phyloP scores from a whole-genome alignment of 2,797 vertebrate genomes.

The Melanotaenia boesemani region DNA sequence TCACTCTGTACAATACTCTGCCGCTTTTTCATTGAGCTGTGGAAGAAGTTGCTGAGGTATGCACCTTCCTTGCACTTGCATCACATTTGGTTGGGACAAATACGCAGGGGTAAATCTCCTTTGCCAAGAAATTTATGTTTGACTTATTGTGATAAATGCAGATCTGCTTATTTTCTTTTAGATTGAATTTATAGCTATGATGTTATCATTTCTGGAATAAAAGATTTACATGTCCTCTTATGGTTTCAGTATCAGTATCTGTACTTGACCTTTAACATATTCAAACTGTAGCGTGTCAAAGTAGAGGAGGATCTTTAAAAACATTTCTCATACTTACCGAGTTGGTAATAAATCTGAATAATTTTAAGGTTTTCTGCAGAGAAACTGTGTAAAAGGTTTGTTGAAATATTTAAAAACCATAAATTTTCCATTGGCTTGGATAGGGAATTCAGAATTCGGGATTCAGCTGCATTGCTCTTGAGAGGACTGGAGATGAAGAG shows the following conservation, averaged over 20 bases:
- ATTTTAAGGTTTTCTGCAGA: slow-evolving; percentile 3
- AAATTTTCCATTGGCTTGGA: slow-evolving; percentile 27
- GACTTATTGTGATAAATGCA: slow-evolving; percentile 19
- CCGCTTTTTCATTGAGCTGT: slow-evolving; percentile 74
- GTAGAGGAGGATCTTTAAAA: not conserved
- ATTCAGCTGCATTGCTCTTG: slow-evolving; percentile 55
- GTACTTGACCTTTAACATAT: too few relatives aligned
- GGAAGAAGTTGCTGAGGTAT: slow-evolving; percentile 67
- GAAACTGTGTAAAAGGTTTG: slow-evolving; percentile 25
- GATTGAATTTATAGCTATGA: slow-evolving; percentile 14
- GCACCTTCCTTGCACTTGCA: slow-evolving; percentile 59
- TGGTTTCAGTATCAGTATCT: not conserved
- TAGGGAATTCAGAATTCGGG: slow-evolving; percentile 26
- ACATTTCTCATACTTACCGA: not conserved
- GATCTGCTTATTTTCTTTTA: slow-evolving; percentile 11
- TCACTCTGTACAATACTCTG: slow-evolving; percentile 50
- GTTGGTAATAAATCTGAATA: slow-evolving; percentile 8
- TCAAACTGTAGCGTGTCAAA: too few relatives aligned
- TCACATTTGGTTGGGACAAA: slow-evolving; percentile 60
- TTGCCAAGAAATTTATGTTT: slow-evolving; percentile 32
- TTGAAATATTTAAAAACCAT: slow-evolving; percentile 24
- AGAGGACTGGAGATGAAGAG: slow-evolving; percentile 60
- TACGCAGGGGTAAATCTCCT: slow-evolving; percentile 43
- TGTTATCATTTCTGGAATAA: not conserved
- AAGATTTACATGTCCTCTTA: not conserved